These are phyloP conservation scores for Rhinoderma darwinii DNA, from an alignment of 2,113 vertebrate genomes.

Conservation along the genomic window DNA sequence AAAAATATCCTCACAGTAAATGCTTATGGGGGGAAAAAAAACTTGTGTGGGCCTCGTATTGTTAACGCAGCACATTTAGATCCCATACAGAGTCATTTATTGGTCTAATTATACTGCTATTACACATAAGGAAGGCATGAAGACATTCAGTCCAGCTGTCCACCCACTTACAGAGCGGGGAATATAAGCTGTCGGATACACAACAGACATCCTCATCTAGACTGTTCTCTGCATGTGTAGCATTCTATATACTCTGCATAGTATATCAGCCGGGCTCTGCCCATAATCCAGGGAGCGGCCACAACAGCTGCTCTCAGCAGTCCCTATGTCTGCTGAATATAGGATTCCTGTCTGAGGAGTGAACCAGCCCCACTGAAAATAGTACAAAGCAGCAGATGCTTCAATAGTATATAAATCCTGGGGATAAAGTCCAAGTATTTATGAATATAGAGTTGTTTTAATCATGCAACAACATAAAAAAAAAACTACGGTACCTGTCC, in stretches of 20 bases:
- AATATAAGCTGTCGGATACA: constrained; percentile 67
- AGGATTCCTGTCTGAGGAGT: not conserved
- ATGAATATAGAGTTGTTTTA: not conserved
- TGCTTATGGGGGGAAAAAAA: not conserved
- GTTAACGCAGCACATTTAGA: constrained; percentile 64
- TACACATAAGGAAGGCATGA: constrained; percentile 64
- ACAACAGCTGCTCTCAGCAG: not conserved
- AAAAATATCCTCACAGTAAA: not conserved
- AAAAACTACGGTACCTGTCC: too few species aligned
- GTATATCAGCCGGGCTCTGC: not conserved
- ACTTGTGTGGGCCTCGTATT: not conserved
- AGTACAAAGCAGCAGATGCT: not conserved
- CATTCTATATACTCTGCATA: not conserved
- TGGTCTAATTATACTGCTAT: constrained; percentile 70
- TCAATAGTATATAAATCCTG: not conserved
- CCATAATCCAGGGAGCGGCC: not conserved
- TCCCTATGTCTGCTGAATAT: not conserved
- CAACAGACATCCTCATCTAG: constrained; percentile 68
- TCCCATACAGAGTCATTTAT: constrained; percentile 70
- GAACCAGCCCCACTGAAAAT: not conserved
- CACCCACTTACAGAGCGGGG: constrained; percentile 64
- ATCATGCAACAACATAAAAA: too few species aligned
- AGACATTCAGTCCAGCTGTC: constrained; percentile 71
- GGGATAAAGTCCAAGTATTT: not conserved
- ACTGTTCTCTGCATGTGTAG: constrained; percentile 49